Conservation (phyloP, 2,888 invertebrate genomes). For the Coenonympha arcania region DNA sequence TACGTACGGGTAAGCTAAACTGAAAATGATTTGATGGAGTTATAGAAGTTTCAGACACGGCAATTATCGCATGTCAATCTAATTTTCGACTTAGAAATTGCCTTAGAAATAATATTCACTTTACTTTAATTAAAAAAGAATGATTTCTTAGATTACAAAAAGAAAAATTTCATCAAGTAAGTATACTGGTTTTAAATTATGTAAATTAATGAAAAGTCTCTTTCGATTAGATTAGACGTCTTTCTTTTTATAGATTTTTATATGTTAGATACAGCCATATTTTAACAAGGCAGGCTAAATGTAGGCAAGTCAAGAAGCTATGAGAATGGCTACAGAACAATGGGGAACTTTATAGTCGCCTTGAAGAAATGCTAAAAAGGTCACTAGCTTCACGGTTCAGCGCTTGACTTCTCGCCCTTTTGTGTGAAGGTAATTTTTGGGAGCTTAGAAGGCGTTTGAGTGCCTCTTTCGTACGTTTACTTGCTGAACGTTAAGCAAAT, state of each 20-base stretch:
- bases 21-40: not conserved
- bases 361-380: conserved; percentile 28
- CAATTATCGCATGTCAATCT: too few species aligned
- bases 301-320: conserved; percentile 8
- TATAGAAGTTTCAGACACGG: not conserved
- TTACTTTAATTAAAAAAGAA: too few species aligned
- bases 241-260: too few species aligned
- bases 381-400: conserved; percentile 23
- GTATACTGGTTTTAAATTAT: too few species aligned
- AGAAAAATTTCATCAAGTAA: too few species aligned
- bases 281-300: conserved; percentile 33
- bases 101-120: too few species aligned
- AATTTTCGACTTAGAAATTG: too few species aligned
- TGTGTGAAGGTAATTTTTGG: conserved; percentile 19
- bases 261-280: too few species aligned
- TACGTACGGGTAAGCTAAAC: not conserved
- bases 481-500: not conserved
- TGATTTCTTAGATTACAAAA: too few species aligned
- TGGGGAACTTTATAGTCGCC: conserved; percentile 42
- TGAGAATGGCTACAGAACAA: conserved; percentile 35
- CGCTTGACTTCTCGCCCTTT: conserved; percentile 15
- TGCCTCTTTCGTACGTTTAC: not conserved
- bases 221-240: too few species aligned
- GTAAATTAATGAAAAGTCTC: too few species aligned
- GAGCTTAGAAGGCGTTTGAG: conserved; percentile 10